A percentile compares a stretch with the other conserved stretches of the same genome.
Evolutionary conservation across 2,113 vertebrate species (phyloP).

Genomic region (Brachionichthys hirsutus): DNA sequence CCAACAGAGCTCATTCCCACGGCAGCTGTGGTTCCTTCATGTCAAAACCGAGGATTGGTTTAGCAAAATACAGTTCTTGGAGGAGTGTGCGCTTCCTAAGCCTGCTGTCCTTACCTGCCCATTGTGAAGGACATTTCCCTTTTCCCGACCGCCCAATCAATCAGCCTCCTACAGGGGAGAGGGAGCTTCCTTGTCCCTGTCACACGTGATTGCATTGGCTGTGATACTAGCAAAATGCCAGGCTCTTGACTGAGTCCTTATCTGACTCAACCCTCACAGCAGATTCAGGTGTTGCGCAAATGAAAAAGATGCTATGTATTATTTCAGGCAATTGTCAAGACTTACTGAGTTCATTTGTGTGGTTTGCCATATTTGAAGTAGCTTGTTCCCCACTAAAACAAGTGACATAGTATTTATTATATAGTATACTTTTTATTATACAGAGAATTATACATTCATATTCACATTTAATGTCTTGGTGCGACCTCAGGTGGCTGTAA

Average conservation of each 20-base stretch:
- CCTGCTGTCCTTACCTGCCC: slow-evolving; percentile 56
- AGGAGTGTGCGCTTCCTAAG: slow-evolving; percentile 35
- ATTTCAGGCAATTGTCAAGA: slow-evolving; percentile 7
- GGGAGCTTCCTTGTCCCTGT: slow-evolving; percentile 69
- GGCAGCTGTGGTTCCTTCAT: slow-evolving; percentile 40
- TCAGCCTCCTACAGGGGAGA: slow-evolving; percentile 67
- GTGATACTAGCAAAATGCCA: slow-evolving; percentile 50
- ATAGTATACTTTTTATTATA: too few relatives aligned
- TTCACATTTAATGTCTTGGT: too few relatives aligned
- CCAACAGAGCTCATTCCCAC: slow-evolving; percentile 46
- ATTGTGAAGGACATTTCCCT: slow-evolving; percentile 68
- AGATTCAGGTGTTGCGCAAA: slow-evolving; percentile 34
- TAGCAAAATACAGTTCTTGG: slow-evolving; percentile 50
- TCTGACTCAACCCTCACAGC: slow-evolving; percentile 45
- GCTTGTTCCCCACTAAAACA: too few relatives aligned
- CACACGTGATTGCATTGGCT: slow-evolving; percentile 67
- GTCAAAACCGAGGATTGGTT: slow-evolving; percentile 56
- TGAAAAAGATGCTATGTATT: slow-evolving; percentile 24
- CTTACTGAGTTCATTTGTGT: slow-evolving; percentile 7
- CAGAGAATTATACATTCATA: too few relatives aligned
- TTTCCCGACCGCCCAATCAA: slow-evolving; percentile 74
- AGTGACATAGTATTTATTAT: too few relatives aligned
- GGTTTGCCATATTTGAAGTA: too few relatives aligned
- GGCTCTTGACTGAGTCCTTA: slow-evolving; percentile 46
- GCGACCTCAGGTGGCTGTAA: too few relatives aligned